Evolutionary conservation across 64 coral and sea anemone species (phyloP), one percentile per base, ranked within the genome.

Genomic region (Anthopleura sola): DNA sequence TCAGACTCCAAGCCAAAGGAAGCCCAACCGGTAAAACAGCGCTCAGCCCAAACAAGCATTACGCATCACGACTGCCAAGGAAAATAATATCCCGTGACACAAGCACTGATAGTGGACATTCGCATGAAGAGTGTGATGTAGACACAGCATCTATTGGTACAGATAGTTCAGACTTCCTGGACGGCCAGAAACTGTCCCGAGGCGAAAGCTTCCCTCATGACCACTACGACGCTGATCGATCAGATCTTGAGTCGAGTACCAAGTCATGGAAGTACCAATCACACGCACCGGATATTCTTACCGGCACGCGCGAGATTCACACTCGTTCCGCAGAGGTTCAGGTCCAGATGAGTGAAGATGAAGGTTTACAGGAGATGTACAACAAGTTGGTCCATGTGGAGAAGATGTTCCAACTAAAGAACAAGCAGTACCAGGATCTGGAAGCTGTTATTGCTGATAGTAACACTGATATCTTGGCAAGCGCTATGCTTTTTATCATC

Each of bases 251-350:
- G 21, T 83, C 82, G 11, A 83, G 82, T 32, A 83, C 24, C 18
- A 54, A 60, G 48, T 83, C 82, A 32, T 83, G 82, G 82, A 50
- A 58, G 4, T 79, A 79, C 24, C 9, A 28, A 2, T 14, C 82
- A 54, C 82, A 56, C 18, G 82, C 82, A 19, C 82, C 82, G 5
- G 82, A 83, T 83, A 83, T 83, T 21, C 82, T 83, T 20, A 83
- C 82, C 12, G 82, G 82, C 19, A 60, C 55, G 7, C 17, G 55
- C 29, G 82, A 83, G 82, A 83, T 53, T 31, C 82, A 60, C 47
- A 20, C 37, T 0, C 82, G 82, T 23, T 32, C 49, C 9, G 82
- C 39, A 3, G 82, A 83, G 55, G 82, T 83, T 33, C 82, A 83
- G 82, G 82, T 83, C 6, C 37, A 83, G 50, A n/a, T 83, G 55